Evolutionary conservation across 2,113 vertebrate genomes (phyloP).

Genomic region (Corythaixoides concolor): DNA sequence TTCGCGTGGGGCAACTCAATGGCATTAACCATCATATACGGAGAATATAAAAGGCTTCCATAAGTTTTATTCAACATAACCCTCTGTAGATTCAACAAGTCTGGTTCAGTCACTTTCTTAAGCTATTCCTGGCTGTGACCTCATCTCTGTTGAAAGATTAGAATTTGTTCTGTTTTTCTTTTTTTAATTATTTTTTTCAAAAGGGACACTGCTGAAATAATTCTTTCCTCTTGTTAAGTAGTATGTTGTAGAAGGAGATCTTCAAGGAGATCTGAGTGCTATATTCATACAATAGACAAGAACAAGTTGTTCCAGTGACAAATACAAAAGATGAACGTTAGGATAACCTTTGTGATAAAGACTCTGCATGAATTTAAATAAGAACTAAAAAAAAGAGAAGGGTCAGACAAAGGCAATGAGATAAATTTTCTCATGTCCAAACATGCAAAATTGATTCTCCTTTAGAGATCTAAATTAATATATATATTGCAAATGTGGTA

Average conservation of each 20-base stretch:
- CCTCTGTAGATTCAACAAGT: neutral
- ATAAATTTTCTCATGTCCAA: slow-evolving; percentile 37
- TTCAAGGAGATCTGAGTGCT: slow-evolving; percentile 47
- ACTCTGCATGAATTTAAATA: slow-evolving; percentile 47
- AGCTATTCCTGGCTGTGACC: neutral
- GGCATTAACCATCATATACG: neutral
- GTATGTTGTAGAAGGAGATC: neutral
- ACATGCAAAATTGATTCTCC: neutral
- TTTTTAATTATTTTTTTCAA: neutral
- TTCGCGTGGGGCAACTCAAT: neutral
- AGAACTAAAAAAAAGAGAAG: neutral
- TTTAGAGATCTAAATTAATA: neutral
- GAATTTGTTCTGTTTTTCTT: neutral
- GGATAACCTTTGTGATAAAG: slow-evolving; percentile 58
- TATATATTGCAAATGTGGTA: neutral
- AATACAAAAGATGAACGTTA: slow-evolving; percentile 46
- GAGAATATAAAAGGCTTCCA: neutral
- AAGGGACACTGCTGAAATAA: neutral
- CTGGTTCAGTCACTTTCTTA: neutral
- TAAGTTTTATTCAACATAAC: neutral
- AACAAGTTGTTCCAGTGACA: slow-evolving; percentile 62
- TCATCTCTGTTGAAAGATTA: neutral
- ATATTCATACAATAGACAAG: slow-evolving; percentile 29
- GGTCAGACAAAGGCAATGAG: slow-evolving; percentile 20
- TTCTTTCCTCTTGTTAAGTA: neutral